Percentiles rank a stretch among this genome's conserved stretches.
phyloP scores from a whole-genome alignment of 2,888 invertebrate genomes.

The Caenorhabditis sulstoni region DNA sequence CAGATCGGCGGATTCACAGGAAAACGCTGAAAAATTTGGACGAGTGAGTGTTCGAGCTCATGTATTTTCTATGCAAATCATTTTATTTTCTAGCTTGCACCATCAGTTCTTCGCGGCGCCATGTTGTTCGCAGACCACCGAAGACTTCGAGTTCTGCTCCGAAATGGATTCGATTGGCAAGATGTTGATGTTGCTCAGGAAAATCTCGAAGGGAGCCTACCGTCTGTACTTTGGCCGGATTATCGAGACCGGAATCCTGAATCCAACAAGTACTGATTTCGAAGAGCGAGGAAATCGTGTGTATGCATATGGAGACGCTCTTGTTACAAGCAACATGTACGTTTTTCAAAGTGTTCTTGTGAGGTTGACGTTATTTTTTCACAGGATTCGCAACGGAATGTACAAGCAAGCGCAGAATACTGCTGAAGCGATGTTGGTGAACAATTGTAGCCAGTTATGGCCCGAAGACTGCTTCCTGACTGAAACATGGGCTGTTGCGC shows the following conservation, averaged over 20 bases:
- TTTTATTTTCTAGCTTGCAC: slow-evolving; percentile 27
- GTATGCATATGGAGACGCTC: slow-evolving; percentile 1
- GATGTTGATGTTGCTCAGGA: slow-evolving; percentile 24
- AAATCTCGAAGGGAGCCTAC: slow-evolving; percentile 2
- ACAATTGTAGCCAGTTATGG: not conserved
- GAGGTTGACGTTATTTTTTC: not conserved
- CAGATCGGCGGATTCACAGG: slow-evolving; percentile 18
- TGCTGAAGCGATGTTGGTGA: slow-evolving; percentile 15
- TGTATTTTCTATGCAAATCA: no score
- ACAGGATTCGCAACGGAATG: slow-evolving; percentile 55
- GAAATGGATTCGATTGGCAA: slow-evolving; percentile 34
- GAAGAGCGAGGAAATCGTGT: slow-evolving; percentile 9
- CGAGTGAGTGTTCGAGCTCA: no score
- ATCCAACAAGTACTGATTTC: slow-evolving; percentile 3
- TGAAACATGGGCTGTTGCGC: slow-evolving; percentile 40
- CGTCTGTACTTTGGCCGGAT: not conserved
- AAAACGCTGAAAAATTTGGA: slow-evolving; percentile 23
- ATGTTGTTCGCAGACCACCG: slow-evolving; percentile 16
- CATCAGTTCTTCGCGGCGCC: not conserved
- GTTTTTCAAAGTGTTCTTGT: not conserved
- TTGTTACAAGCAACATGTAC: slow-evolving; percentile 48
- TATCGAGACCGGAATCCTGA: slow-evolving; percentile 23
- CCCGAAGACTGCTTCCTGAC: no score
- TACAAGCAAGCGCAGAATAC: slow-evolving; percentile 17
- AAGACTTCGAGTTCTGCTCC: slow-evolving; percentile 26